These are phyloP conservation scores for Pempheris klunzingeri DNA, from an alignment of 2,797 vertebrate species.

Conservation along the genomic window DNA sequence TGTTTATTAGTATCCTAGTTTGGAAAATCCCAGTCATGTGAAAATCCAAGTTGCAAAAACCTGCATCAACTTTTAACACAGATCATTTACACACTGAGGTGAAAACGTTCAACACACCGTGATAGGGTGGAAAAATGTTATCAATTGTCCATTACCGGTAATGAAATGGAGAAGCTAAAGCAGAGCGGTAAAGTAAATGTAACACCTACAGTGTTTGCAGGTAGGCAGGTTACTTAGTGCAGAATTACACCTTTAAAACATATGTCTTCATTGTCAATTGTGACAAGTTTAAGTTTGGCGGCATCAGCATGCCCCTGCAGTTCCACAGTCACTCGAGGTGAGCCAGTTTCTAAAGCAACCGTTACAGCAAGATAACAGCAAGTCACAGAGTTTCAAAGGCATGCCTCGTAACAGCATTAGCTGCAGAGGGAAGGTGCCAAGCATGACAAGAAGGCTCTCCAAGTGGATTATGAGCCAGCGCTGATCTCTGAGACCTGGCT, in stretches of 20 bases:
- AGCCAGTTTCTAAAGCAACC: constrained; percentile 72
- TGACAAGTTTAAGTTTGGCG: constrained; percentile 43
- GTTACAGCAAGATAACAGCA: constrained; percentile 66
- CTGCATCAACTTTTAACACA: not conserved
- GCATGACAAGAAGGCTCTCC: constrained; percentile 71
- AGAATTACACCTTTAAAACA: constrained; percentile 15
- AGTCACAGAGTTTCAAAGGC: constrained; percentile 70
- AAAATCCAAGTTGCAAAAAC: not conserved
- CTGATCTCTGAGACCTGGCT: constrained; percentile 52
- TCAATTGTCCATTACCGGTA: not conserved
- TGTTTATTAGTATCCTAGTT: not conserved
- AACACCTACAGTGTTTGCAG: not conserved
- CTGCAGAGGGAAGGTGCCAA: constrained; percentile 55
- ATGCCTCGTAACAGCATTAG: constrained; percentile 71
- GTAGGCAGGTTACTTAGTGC: not conserved
- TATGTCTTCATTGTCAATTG: constrained; percentile 29
- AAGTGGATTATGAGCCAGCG: constrained; percentile 65
- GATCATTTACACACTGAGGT: not conserved
- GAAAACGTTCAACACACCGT: not conserved
- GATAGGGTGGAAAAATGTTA: not conserved
- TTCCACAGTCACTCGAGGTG: constrained; percentile 69
- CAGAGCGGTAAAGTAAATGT: constrained; percentile 1
- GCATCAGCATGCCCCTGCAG: constrained; percentile 61
- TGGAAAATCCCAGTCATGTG: not conserved
- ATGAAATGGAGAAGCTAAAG: constrained; percentile 4